Evolutionary conservation across 2,888 invertebrate species (phyloP).

Genomic region (Napeogenes inachia): DNA sequence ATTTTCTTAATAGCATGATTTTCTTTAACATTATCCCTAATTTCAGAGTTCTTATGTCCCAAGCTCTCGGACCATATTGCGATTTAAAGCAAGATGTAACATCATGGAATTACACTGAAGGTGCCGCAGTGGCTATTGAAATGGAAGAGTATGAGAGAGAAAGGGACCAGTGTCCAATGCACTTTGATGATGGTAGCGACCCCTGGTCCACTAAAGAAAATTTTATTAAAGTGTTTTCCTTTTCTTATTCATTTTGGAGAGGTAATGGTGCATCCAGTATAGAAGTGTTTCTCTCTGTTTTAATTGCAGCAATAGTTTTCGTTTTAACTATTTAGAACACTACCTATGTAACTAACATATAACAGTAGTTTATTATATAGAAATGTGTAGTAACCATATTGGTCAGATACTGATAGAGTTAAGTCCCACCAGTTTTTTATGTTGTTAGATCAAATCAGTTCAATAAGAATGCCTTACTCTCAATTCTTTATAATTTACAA

Average conservation of each 20-base stretch:
- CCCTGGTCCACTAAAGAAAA: conserved; percentile 88
- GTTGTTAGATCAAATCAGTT: too few relatives aligned
- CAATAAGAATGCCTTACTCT: too few relatives aligned
- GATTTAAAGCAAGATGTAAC: conserved; percentile 92
- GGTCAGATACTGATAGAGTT: too few relatives aligned
- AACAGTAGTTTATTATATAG: too few relatives aligned
- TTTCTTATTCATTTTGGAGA: conserved; percentile 61
- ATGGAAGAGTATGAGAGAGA: conserved; percentile 95
- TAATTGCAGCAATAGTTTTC: conserved; percentile 36
- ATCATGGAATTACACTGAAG: conserved; percentile 92
- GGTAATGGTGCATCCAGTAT: conserved; percentile 41
- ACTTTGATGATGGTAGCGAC: conserved; percentile 95
- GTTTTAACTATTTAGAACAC: conserved; percentile 32
- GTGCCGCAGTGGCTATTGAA: conserved; percentile 93
- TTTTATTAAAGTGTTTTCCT: conserved; percentile 82
- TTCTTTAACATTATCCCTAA: neutral
- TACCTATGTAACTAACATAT: neutral
- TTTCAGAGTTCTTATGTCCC: conserved; percentile 80
- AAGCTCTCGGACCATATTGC: conserved; percentile 94
- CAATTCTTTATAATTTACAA: too few relatives aligned
- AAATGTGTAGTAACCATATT: too few relatives aligned
- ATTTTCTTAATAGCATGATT: too few relatives aligned
- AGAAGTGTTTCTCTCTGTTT: conserved; percentile 38
- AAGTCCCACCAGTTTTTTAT: too few relatives aligned
- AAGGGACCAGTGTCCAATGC: conserved; percentile 98